Percentiles rank a stretch among this genome's conserved stretches.
phyloP scores from a whole-genome alignment of 2,797 vertebrate genomes.

The Alfaro cultratus region DNA sequence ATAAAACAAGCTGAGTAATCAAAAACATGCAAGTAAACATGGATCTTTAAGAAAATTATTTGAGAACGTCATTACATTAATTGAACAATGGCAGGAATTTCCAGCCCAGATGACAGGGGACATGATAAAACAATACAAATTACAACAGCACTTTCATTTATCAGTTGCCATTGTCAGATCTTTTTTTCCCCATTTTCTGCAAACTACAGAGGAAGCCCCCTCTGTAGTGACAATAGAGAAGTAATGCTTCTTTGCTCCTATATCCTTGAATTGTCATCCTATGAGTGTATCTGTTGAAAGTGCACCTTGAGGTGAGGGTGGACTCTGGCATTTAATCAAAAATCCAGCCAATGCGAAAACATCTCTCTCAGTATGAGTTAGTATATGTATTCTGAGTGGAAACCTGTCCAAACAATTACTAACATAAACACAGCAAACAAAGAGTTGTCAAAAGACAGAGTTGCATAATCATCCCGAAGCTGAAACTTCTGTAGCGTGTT shows the following conservation, averaged over 20 bases:
- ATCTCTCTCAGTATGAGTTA: constrained; percentile 25
- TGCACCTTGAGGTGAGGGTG: constrained; percentile 42
- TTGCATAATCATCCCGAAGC: neutral
- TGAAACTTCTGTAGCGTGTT: neutral
- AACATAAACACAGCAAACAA: neutral
- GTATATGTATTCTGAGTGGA: constrained; percentile 23
- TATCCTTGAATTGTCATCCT: constrained; percentile 77
- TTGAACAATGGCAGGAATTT: constrained; percentile 11
- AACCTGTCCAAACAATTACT: constrained; percentile 10
- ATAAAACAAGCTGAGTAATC: neutral
- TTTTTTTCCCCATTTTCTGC: constrained; percentile 44
- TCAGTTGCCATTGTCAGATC: constrained; percentile 52
- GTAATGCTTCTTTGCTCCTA: constrained; percentile 39
- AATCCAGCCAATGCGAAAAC: constrained; percentile 32
- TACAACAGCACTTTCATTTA: constrained; percentile 50
- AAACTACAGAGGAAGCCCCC: constrained; percentile 18
- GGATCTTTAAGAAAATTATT: neutral
- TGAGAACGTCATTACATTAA: neutral
- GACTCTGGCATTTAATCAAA: constrained; percentile 28
- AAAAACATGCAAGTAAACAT: neutral
- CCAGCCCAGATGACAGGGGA: constrained; percentile 25
- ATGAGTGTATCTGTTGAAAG: constrained; percentile 44
- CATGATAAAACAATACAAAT: constrained; percentile 53
- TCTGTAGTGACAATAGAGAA: constrained; percentile 18
- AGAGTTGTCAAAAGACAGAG: neutral